A percentile compares a stretch with the other conserved stretches of the same genome.
Evolutionary conservation across 92 coral and sea anemone species (phyloP).

Genomic region (Metridium senile): DNA sequence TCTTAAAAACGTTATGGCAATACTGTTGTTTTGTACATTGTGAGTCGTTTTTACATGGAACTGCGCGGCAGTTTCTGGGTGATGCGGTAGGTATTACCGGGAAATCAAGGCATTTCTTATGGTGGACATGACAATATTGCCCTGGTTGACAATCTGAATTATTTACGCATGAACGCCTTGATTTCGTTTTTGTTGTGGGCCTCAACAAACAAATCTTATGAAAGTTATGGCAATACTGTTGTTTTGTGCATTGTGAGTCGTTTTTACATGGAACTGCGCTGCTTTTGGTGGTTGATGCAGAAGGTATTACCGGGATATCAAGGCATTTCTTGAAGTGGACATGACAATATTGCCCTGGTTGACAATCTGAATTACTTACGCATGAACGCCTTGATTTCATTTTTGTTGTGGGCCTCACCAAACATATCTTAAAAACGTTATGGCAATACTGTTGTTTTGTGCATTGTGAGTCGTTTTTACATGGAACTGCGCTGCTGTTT

Average conservation of each 20-base stretch:
- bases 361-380: background rate
- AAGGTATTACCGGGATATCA: background rate
- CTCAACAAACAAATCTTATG: constrained; percentile 4
- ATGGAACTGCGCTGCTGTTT: background rate
- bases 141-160: no score
- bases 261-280: background rate
- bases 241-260: background rate
- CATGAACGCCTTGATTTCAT: background rate
- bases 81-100: background rate
- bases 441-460: constrained; percentile 12
- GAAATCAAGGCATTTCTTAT: background rate
- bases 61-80: background rate
- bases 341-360: constrained; percentile 17
- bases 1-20: constrained; percentile 17
- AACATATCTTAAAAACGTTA: constrained; percentile 14
- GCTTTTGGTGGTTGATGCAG: background rate
- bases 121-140: constrained; percentile 4
- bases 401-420: constrained; percentile 4
- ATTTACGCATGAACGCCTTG: background rate
- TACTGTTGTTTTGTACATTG: constrained; percentile 3
- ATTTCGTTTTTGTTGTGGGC: constrained; percentile 2
- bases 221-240: constrained; percentile 15
- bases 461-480: constrained; percentile 1
- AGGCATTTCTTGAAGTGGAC: constrained; percentile 4
- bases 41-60: background rate